Base-by-base conservation (phyloP, 2,888 invertebrate species). In the Alitta virens region DNA sequence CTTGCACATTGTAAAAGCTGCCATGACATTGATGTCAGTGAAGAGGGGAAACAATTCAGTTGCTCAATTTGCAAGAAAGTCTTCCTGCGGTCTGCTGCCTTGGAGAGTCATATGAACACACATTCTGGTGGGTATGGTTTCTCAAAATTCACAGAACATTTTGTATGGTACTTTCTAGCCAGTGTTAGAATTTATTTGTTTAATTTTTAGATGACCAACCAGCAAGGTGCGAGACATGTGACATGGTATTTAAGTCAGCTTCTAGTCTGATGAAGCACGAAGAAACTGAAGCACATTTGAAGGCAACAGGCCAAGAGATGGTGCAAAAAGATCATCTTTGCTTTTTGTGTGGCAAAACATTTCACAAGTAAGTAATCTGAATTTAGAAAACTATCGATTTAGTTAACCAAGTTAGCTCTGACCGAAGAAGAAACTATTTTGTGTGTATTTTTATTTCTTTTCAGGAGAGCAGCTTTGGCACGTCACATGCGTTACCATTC, bases 401-500 rank as follows among this genome's bases (percentile, higher is more conserved):
- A 16, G 40, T 12, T 12, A 40, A 40, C 40, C 9, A 40, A 40
- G 9, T 40, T 40, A 16, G 16, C 16, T 40, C 12, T n/a, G n/a
- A n/a, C n/a, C n/a, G n/a, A n/a, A n/a, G n/a, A n/a, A n/a, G n/a
- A n/a, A n/a, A n/a, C n/a, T n/a, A n/a, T n/a, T n/a, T n/a, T n/a
- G n/a, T n/a, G n/a, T 40, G 9, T 14, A 9, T 50, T 50, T 7
- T 50, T 50, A 16, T 50, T 33, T 33, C 16, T 66, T 66, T 74
- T 21, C 70, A 74, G 75, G 50, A 71, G 71, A 53, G 75, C 77
- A 61, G 75, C 74, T 2, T 67, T 79, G 40, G 65, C 70, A 56
- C 69, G 79, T 5, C 79, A 79, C 65, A 70, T 75, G 68, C 63
- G 71, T 54, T 63, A 74, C 62, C 80, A 80, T 64, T 67, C 70